Evolutionary conservation across 2,888 invertebrate genomes (phyloP).

Genomic region (Agrilus mali): DNA sequence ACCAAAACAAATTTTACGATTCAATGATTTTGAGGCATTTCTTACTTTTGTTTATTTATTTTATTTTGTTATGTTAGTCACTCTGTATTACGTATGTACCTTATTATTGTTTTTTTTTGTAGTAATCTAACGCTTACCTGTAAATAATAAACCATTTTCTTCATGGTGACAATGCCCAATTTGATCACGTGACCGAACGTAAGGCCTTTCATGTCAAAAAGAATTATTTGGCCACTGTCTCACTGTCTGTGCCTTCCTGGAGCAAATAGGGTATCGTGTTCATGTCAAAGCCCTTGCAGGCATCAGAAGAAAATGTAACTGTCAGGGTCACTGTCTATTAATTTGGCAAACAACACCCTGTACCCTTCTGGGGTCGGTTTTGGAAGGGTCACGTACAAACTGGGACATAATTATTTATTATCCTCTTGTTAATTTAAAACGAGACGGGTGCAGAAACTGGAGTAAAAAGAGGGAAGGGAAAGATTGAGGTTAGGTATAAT

Average conservation of each 20-base stretch:
- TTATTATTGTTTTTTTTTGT: not conserved
- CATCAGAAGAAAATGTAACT: conserved; percentile 42
- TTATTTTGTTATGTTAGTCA: too few relatives aligned
- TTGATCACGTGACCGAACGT: conserved; percentile 47
- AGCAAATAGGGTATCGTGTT: conserved; percentile 45
- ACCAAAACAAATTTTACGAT: too few relatives aligned
- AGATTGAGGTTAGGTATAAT: too few relatives aligned
- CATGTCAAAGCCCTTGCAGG: conserved; percentile 43
- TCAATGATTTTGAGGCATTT: too few relatives aligned
- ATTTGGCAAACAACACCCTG: conserved; percentile 20
- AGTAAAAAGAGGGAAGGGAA: too few relatives aligned
- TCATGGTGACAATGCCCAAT: conserved; percentile 46
- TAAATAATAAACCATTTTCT: conserved; percentile 51
- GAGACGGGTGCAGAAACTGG: too few relatives aligned
- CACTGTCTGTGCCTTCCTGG: conserved; percentile 38
- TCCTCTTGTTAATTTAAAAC: not conserved
- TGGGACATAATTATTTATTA: not conserved
- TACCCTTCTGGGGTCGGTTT: conserved; percentile 20
- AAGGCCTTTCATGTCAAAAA: conserved; percentile 48
- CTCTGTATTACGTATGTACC: too few relatives aligned
- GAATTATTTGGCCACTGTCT: conserved; percentile 43
- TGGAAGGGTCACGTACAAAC: conserved; percentile 10
- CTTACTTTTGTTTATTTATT: too few relatives aligned
- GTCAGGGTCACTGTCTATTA: conserved; percentile 43
- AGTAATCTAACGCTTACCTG: conserved; percentile 45